Conservation (phyloP, 1,140 invertebrate species). For the Ylistrum balloti region DNA sequence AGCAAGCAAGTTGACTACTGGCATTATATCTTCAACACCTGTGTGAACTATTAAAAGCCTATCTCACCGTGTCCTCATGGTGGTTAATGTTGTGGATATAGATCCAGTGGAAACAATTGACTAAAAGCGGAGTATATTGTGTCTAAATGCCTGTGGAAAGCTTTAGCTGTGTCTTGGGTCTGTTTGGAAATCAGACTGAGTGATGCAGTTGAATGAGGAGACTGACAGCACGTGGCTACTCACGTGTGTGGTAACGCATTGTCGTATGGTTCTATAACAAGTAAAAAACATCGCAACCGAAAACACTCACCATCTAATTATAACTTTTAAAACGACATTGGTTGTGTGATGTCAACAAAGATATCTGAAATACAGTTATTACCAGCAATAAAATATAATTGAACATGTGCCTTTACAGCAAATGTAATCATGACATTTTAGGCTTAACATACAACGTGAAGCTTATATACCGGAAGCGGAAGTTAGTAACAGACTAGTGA, state of each 20-base stretch:
- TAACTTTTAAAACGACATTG: no score
- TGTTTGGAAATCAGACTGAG: not conserved
- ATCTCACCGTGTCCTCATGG: not conserved
- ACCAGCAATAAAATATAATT: not conserved
- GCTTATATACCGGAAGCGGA: constrained; percentile 8
- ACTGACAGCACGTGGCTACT: constrained; percentile 6
- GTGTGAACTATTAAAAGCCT: not conserved
- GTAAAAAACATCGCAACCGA: no score
- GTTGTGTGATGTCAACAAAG: not conserved
- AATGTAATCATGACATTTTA: not conserved
- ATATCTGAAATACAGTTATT: not conserved
- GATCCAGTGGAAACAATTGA: not conserved
- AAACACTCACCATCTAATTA: no score
- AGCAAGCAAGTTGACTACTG: not conserved
- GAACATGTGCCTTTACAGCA: not conserved
- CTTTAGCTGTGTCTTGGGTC: not conserved
- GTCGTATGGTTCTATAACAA: not conserved
- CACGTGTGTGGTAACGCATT: not conserved
- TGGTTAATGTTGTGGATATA: not conserved
- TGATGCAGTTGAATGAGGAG: not conserved
- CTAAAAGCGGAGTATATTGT: not conserved
- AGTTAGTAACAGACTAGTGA: not conserved
- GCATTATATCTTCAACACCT: not conserved
- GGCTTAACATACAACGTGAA: not conserved
- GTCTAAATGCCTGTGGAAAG: not conserved